Conservation (phyloP, 2,797 vertebrate genomes). For the Melanogrammus aeglefinus region DNA sequence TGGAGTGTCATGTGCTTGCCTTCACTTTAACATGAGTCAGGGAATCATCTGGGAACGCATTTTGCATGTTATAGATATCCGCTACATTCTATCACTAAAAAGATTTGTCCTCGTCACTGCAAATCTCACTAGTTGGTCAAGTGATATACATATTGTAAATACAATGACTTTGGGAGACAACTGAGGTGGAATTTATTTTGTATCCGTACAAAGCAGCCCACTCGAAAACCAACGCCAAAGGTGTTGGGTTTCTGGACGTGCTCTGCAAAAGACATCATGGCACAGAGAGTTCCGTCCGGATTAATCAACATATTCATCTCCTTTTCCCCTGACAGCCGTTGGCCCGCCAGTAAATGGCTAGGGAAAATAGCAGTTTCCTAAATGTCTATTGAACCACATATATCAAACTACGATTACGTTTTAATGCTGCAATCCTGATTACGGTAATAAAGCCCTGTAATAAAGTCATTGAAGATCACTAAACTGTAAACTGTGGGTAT, state of each 20-base stretch:
- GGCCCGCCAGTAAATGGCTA: constrained; percentile 22
- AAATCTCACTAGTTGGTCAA: constrained; percentile 19
- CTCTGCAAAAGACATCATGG: constrained; percentile 65
- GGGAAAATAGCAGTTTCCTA: constrained; percentile 30
- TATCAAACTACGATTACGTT: constrained; percentile 22
- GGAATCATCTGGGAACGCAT: neutral
- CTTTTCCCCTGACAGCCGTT: constrained; percentile 43
- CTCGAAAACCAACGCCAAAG: constrained; percentile 47
- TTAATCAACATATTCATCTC: constrained; percentile 47
- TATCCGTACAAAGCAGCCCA: constrained; percentile 24
- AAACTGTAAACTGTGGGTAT: neutral
- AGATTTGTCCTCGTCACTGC: constrained; percentile 24
- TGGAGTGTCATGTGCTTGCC: constrained; percentile 1
- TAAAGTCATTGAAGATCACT: neutral
- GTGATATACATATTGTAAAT: constrained; percentile 38
- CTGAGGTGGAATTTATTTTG: constrained; percentile 11
- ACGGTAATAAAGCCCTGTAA: neutral
- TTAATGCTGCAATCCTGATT: constrained; percentile 6
- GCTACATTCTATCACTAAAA: constrained; percentile 29
- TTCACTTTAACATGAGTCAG: neutral
- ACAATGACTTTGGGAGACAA: constrained; percentile 20
- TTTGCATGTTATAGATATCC: constrained; percentile 22
- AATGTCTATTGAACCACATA: constrained; percentile 8
- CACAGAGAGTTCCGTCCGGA: constrained; percentile 34
- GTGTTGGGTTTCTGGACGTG: constrained; percentile 53